phyloP scores from a whole-genome alignment of 2,888 invertebrate species.

The Hirtodrosophila alboralis region DNA sequence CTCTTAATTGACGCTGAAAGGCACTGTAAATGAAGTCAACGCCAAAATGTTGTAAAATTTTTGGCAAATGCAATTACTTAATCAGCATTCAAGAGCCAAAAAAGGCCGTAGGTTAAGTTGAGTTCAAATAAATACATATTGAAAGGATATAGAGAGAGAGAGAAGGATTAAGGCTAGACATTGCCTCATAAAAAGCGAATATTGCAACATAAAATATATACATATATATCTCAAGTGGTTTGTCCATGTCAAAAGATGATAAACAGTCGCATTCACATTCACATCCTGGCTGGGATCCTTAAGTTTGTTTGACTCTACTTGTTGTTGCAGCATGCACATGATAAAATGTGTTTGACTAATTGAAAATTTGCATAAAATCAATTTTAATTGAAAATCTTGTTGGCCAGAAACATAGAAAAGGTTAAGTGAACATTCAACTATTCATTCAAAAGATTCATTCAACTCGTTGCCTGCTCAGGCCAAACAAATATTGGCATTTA shows the following conservation, averaged over 20 bases:
- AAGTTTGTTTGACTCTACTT: conserved; percentile 47
- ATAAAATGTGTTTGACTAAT: conserved; percentile 73
- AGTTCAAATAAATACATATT: conserved; percentile 28
- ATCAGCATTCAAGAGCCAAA: conserved; percentile 65
- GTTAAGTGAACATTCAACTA: conserved; percentile 70
- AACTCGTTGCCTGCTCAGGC: conserved; percentile 21
- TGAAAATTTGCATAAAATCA: conserved; percentile 80
- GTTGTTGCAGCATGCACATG: conserved; percentile 31
- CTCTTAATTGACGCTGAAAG: conserved; percentile 74
- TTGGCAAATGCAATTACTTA: conserved; percentile 75
- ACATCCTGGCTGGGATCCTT: conserved; percentile 20
- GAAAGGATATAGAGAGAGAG: no score
- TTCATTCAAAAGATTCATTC: conserved; percentile 26
- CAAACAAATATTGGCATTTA: conserved; percentile 70
- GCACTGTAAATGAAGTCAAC: conserved; percentile 75
- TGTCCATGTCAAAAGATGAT: conserved; percentile 37
- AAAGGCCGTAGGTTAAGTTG: conserved; percentile 33
- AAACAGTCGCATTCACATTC: conserved; percentile 5
- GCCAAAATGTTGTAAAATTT: conserved; percentile 74
- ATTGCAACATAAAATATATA: conserved; percentile 64
- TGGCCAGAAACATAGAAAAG: conserved; percentile 58
- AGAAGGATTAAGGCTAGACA: not conserved
- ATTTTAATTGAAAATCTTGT: conserved; percentile 79
- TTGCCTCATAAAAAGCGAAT: conserved; percentile 27
- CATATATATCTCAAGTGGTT: conserved; percentile 72